Evolutionary conservation across 2,113 vertebrate genomes (phyloP).

Genomic region (Rutilus rutilus): DNA sequence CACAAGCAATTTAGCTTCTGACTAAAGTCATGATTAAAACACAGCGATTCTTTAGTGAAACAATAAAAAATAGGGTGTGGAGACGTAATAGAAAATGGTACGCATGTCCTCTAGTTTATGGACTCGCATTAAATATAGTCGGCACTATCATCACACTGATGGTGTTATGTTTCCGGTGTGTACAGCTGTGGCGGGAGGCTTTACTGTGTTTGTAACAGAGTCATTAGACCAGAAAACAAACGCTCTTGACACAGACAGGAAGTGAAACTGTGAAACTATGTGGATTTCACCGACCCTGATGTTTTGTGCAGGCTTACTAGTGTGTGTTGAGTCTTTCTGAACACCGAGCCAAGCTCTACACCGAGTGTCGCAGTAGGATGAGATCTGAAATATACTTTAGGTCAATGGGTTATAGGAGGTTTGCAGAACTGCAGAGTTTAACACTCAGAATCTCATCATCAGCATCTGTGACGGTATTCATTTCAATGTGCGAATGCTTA

Average conservation of each 20-base stretch:
- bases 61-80: not conserved
- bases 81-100: not conserved
- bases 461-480: not conserved
- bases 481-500: not conserved
- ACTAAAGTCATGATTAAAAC: not conserved
- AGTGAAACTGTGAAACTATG: not conserved
- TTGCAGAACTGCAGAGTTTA: not conserved
- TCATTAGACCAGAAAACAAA: constrained; percentile 43
- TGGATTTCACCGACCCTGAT: not conserved
- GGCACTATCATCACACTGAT: not conserved
- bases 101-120: not conserved
- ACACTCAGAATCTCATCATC: not conserved
- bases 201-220: not conserved
- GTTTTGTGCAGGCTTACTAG: not conserved
- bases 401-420: constrained; percentile 7
- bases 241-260: not conserved
- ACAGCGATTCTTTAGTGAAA: not conserved
- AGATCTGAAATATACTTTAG: not conserved
- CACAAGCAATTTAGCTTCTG: too few species aligned
- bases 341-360: not conserved
- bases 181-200: not conserved
- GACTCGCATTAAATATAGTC: not conserved
- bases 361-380: not conserved
- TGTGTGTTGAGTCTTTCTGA: not conserved
- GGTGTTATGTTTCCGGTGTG: not conserved